These are phyloP conservation scores for Apodemus agrarius DNA, from an alignment of 2,797 vertebrate species.

Conservation along the genomic window DNA sequence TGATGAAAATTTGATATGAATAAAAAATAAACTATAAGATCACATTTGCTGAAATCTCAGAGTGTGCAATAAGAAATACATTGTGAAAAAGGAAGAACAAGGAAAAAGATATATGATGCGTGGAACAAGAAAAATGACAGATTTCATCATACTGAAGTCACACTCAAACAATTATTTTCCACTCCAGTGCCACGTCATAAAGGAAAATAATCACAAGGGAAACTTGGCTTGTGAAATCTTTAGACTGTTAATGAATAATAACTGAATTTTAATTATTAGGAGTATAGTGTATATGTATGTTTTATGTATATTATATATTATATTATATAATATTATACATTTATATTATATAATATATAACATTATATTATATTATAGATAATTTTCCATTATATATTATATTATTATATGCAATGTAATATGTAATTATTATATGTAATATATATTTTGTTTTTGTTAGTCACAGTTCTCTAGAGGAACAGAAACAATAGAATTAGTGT, in stretches of 20 bases:
- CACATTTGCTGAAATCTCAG: background rate
- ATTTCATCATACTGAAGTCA: background rate
- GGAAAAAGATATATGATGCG: background rate
- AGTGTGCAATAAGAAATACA: slow-evolving; percentile 14
- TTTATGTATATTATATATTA: background rate
- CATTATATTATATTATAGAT: background rate
- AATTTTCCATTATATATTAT: background rate
- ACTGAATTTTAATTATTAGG: background rate
- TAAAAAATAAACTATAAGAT: background rate
- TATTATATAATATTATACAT: background rate
- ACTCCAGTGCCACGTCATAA: background rate
- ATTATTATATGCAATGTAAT: background rate
- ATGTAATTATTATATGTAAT: background rate
- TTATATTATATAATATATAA: background rate
- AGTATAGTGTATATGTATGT: background rate
- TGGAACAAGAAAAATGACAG: background rate
- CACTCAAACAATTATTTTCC: background rate
- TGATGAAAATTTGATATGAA: background rate
- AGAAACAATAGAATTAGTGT: background rate
- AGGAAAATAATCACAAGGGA: background rate
- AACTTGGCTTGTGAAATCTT: background rate
- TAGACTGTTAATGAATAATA: background rate
- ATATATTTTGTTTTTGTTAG: background rate
- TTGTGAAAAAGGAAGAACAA: background rate
- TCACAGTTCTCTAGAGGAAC: background rate